phyloP scores from a whole-genome alignment of 1,140 invertebrate genomes.

The Gonatopus flavifemur region DNA sequence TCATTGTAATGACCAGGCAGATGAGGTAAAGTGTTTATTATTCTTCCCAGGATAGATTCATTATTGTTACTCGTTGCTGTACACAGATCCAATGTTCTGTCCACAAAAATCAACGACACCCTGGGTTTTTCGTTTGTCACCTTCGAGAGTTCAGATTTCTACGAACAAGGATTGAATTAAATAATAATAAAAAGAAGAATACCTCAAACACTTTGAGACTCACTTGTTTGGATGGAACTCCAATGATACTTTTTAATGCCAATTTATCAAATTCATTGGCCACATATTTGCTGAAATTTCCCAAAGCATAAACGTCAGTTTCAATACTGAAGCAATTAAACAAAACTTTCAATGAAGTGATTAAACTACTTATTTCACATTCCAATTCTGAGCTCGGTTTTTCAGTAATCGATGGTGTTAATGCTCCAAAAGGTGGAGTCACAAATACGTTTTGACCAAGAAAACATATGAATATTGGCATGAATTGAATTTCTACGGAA shows the following conservation, averaged over 20 bases:
- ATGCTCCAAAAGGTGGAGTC: slow-evolving; percentile 63
- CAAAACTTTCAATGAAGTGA: slow-evolving; percentile 63
- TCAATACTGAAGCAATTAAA: slow-evolving; percentile 63
- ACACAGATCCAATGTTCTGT: slow-evolving; percentile 68
- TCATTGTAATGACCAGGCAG: slow-evolving; percentile 68
- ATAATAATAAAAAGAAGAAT: too few species aligned
- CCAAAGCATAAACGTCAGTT: slow-evolving; percentile 69
- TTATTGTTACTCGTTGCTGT: slow-evolving; percentile 62
- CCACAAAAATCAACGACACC: slow-evolving; percentile 67
- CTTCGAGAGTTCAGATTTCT: too few species aligned
- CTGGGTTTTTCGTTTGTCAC: too few species aligned
- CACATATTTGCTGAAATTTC: slow-evolving; percentile 64
- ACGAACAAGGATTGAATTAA: too few species aligned
- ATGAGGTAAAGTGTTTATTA: slow-evolving; percentile 63
- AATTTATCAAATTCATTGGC: slow-evolving; percentile 65
- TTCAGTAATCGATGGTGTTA: slow-evolving; percentile 61
- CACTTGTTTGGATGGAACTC: too few species aligned
- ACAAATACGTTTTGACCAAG: slow-evolving; percentile 65
- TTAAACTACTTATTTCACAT: slow-evolving; percentile 58
- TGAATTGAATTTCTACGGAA: slow-evolving; percentile 63
- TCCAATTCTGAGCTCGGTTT: slow-evolving; percentile 50
- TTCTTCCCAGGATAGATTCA: slow-evolving; percentile 67
- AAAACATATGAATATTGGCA: slow-evolving; percentile 64
- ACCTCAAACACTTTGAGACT: too few species aligned
- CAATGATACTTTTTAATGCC: too few species aligned